phyloP scores from a whole-genome alignment of 1,140 invertebrate species.

The Euwallacea similis region DNA sequence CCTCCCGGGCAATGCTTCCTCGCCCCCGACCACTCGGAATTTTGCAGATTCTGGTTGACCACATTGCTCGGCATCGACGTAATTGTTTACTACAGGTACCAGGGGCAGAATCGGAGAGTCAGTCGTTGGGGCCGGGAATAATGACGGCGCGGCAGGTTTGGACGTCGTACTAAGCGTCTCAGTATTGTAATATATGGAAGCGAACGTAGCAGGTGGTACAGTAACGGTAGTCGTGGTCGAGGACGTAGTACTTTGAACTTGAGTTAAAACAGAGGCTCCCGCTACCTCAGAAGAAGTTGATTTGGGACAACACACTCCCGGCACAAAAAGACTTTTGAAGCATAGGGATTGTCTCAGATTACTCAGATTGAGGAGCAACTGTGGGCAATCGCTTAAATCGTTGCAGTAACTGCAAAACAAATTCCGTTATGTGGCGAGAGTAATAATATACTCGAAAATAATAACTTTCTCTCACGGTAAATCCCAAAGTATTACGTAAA shows the following conservation, averaged over 20 bases:
- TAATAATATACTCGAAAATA: slow-evolving; percentile 14
- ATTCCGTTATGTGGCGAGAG: background rate
- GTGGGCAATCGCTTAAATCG: slow-evolving; percentile 86
- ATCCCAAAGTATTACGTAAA: slow-evolving; percentile 34
- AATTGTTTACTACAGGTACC: slow-evolving; percentile 50
- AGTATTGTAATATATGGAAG: slow-evolving; percentile 44
- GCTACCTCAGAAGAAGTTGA: slow-evolving; percentile 38
- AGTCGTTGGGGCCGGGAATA: background rate
- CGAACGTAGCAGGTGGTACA: slow-evolving; percentile 29
- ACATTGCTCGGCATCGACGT: slow-evolving; percentile 66
- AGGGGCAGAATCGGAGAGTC: background rate
- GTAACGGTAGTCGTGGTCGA: slow-evolving; percentile 33
- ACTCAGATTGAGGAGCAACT: slow-evolving; percentile 78
- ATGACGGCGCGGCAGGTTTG: background rate
- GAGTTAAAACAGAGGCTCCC: slow-evolving; percentile 20
- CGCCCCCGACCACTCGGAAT: slow-evolving; percentile 86
- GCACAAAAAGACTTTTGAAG: slow-evolving; percentile 88
- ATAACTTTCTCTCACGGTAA: slow-evolving; percentile 32
- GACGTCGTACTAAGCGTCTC: slow-evolving; percentile 32
- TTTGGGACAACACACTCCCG: slow-evolving; percentile 85
- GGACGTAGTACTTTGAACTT: slow-evolving; percentile 12
- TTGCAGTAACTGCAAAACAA: slow-evolving; percentile 63
- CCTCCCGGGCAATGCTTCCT: slow-evolving; percentile 75
- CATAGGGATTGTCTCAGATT: slow-evolving; percentile 84
- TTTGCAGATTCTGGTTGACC: slow-evolving; percentile 79